phyloP scores from a whole-genome alignment of 2,797 vertebrate genomes.

The Myotis findleyi region DNA sequence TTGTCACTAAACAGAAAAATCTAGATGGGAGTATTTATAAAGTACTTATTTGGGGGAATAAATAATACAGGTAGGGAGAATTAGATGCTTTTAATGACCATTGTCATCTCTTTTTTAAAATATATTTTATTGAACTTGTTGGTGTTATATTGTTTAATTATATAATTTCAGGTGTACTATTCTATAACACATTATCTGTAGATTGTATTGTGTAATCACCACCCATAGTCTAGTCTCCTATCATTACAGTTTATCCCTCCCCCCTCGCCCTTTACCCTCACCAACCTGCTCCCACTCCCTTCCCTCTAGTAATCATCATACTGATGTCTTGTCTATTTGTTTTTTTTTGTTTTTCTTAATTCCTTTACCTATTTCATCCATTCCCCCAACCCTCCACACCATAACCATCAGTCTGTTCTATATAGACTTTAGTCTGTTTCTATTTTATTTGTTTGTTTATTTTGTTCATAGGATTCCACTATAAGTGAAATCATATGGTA shows the following conservation, averaged over 20 bases:
- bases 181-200: not conserved
- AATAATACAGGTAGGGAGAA: not conserved
- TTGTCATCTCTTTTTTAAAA: not conserved
- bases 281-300: not conserved
- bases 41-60: not conserved
- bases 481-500: not conserved
- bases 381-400: too few relatives aligned
- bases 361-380: not conserved
- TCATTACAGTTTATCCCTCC: not conserved
- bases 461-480: not conserved
- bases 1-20: not conserved
- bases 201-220: not conserved
- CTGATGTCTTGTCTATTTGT: not conserved
- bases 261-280: too few relatives aligned
- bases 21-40: not conserved
- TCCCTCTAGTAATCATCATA: not conserved
- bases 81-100: not conserved
- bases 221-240: not conserved
- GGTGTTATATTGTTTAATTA: not conserved
- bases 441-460: not conserved
- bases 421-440: not conserved
- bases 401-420: not conserved
- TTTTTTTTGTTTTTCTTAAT: not conserved
- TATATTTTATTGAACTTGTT: not conserved
- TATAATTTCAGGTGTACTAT: not conserved